phyloP scores from a whole-genome alignment of 2,797 vertebrate species.

The Poeciliopsis turneri region DNA sequence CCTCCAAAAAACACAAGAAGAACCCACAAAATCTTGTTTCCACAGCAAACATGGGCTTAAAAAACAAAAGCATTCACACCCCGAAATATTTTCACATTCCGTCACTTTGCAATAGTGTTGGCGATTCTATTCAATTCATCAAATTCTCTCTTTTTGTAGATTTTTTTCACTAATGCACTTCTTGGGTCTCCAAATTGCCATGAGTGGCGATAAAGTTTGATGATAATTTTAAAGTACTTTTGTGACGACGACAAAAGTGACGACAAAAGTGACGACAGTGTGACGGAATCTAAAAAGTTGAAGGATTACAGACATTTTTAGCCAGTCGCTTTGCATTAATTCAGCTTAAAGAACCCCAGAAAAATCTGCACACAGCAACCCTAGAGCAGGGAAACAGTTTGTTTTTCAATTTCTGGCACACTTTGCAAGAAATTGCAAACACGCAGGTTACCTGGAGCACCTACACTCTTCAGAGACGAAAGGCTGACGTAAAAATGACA shows the following conservation, averaged over 20 bases:
- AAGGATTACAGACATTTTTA: not conserved
- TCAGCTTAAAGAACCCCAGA: not conserved
- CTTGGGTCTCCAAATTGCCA: no score
- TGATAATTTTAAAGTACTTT: no score
- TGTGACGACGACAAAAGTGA: no score
- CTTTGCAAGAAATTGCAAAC: conserved; percentile 23
- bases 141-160: no score
- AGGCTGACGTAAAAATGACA: conserved; percentile 50
- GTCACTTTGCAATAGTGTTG: not conserved
- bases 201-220: no score
- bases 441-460: conserved; percentile 68
- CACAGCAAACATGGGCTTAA: conserved; percentile 16
- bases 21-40: not conserved
- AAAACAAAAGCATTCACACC: not conserved
- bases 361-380: conserved; percentile 17
- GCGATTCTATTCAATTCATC: no score
- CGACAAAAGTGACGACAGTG: not conserved
- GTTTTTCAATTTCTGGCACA: conserved; percentile 16
- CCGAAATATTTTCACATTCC: not conserved
- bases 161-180: no score
- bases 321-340: not conserved
- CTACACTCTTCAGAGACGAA: conserved; percentile 51
- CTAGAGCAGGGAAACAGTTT: not conserved
- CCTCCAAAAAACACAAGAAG: not conserved
- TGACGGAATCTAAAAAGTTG: not conserved